phyloP scores from a whole-genome alignment of 2,113 vertebrate species.

The Hucho hucho region DNA sequence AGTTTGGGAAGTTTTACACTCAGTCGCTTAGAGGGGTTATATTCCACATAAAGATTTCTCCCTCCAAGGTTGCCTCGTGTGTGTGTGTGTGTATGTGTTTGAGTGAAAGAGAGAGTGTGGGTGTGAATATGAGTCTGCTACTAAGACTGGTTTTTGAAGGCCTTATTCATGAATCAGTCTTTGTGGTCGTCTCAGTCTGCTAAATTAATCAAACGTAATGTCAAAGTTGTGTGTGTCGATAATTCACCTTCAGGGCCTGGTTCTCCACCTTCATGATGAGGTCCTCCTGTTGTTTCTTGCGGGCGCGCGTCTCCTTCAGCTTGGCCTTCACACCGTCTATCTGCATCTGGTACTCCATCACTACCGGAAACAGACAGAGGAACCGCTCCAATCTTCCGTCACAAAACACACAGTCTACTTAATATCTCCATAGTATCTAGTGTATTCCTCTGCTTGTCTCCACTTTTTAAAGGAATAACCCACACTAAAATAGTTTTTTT shows the following conservation, averaged over 20 bases:
- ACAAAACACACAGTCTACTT: too few species aligned
- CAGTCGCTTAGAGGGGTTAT: slow-evolving; percentile 30
- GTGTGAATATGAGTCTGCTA: not conserved
- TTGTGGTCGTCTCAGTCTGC: too few species aligned
- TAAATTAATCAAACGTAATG: too few species aligned
- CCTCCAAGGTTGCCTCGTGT: slow-evolving; percentile 26
- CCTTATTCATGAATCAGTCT: too few species aligned
- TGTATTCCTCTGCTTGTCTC: too few species aligned
- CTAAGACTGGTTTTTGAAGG: too few species aligned
- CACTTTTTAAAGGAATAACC: too few species aligned
- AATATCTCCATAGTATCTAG: too few species aligned
- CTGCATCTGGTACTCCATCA: slow-evolving; percentile 92
- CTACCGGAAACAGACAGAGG: slow-evolving; percentile 56
- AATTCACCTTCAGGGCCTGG: slow-evolving; percentile 89
- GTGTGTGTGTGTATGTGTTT: slow-evolving; percentile 17
- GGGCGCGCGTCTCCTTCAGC: slow-evolving; percentile 92
- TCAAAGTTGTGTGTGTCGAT: slow-evolving; percentile 23
- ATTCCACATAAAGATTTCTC: slow-evolving; percentile 28
- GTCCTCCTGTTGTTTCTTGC: slow-evolving; percentile 95
- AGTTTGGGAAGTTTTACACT: slow-evolving; percentile 34
- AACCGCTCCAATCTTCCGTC: too few species aligned
- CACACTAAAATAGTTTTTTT: too few species aligned
- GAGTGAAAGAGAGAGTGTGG: not conserved
- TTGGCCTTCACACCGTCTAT: slow-evolving; percentile 90
- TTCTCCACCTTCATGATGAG: slow-evolving; percentile 99